Evolutionary conservation across 2,888 invertebrate genomes (phyloP).

Genomic region (Dryocosmus kuriphilus): DNA sequence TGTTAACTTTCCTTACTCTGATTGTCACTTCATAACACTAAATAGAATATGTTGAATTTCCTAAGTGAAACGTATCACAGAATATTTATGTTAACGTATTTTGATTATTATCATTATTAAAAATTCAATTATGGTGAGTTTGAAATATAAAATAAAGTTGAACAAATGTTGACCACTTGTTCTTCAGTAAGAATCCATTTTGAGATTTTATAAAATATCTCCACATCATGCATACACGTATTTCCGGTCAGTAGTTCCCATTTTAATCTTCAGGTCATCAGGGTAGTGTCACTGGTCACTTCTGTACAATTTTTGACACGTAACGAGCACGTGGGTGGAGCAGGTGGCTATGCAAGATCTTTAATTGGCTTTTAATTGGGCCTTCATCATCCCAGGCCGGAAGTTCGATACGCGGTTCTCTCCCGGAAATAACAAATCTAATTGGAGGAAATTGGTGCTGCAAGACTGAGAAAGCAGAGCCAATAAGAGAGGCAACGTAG

Average conservation of each 20-base stretch:
- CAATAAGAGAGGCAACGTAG: slow-evolving; percentile 28
- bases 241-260: background rate
- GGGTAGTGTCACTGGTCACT: too few relatives aligned
- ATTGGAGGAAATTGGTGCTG: background rate
- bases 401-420: background rate
- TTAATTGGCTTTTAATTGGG: slow-evolving; percentile 18
- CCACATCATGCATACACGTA: background rate
- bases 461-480: background rate
- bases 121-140: background rate
- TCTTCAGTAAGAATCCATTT: background rate
- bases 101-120: background rate
- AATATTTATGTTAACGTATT: background rate
- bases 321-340: background rate
- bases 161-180: background rate
- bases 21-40: background rate
- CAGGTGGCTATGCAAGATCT: background rate
- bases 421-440: background rate
- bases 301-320: background rate
- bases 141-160: background rate
- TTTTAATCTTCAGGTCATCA: background rate
- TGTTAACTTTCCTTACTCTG: background rate
- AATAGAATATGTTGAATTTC: background rate
- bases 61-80: background rate
- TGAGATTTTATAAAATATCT: background rate
- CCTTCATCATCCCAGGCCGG: background rate